phyloP scores from a whole-genome alignment of 2,888 invertebrate genomes.

The Chymomyza caudatula region DNA sequence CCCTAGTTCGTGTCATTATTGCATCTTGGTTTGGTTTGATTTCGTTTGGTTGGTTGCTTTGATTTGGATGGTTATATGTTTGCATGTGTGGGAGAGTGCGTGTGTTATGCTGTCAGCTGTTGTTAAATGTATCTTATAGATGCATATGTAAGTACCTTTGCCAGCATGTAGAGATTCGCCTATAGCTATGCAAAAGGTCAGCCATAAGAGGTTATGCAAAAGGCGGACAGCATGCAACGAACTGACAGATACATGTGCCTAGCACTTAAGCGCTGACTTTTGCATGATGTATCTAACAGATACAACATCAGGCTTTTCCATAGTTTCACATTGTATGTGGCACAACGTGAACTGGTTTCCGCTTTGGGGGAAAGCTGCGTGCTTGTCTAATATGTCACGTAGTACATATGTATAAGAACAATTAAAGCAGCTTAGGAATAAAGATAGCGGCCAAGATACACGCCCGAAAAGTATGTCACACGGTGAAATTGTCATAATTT shows the following conservation, averaged over 20 bases:
- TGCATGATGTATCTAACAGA: neutral
- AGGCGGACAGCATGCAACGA: neutral
- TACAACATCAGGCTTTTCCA: neutral
- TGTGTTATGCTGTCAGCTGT: neutral
- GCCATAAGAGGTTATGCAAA: neutral
- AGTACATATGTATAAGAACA: conserved; percentile 19
- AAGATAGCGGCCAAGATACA: neutral
- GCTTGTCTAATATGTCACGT: conserved; percentile 28
- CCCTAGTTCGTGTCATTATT: neutral
- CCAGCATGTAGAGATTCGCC: neutral
- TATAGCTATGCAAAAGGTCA: neutral
- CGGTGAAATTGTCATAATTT: conserved; percentile 31
- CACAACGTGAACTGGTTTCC: neutral
- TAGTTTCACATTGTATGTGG: neutral
- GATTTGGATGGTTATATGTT: neutral
- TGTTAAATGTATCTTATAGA: conserved; percentile 23
- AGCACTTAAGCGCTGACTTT: neutral
- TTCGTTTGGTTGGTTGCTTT: neutral
- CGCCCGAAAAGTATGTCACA: conserved; percentile 30
- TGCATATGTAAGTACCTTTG: neutral
- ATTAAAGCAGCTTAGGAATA: conserved; percentile 28
- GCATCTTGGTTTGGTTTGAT: neutral
- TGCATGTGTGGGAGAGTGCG: conserved; percentile 7
- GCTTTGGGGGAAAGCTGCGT: conserved; percentile 2
- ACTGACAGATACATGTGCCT: neutral